Evolutionary conservation across 2,797 vertebrate genomes (phyloP), one percentile per base, ranked within the genome.

Genomic region (Centroberyx gerrardi): DNA sequence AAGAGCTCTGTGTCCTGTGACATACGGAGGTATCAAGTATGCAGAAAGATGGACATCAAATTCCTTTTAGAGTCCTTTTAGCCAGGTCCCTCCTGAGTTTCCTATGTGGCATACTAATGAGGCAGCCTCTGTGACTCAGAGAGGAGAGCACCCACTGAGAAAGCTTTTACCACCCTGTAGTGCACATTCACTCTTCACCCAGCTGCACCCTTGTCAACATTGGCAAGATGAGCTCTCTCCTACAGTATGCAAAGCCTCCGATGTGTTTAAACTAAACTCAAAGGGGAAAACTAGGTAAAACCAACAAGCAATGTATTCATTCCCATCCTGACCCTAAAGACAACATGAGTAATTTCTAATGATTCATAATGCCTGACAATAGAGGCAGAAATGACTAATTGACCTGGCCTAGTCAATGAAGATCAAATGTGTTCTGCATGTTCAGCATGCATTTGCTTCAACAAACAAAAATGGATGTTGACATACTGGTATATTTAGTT

Each of bases 1-100:
- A 72, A 74, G 67, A 79, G 67, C 69, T 56, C 42, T 56, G 59
- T 67, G 62, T 88, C 65, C 62, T 58, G 72, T 61, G 27, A 40
- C 74, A 76, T 62, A 73, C 44, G 1, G 56, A 61, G 36, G 38
- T 48, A 89, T 85, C 46, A 74, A 81, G 55, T 68, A 87, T 87
- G 83, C 78, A 84, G 62, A 76, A 46, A 75, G 63, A 75, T 0
- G 1, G 72, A 92, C 90, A 89, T 87, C 62, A 54, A 80, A 92
- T 92, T 90, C 87, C 87, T 91, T 93, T 93, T 88, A 89, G 82
- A 81, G 83, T 62, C 58, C 60, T 76, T 63, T n/a, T 72, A 68
- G 52, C 64, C 53, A 15, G 44, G 76, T 83, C 88, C 76, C 85
- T 42, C 59, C 62, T 70, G 84, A 74, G 54, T 80, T 70, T 48